Conservation (phyloP, 2,888 invertebrate species). For the Neoscelio sp. region DNA sequence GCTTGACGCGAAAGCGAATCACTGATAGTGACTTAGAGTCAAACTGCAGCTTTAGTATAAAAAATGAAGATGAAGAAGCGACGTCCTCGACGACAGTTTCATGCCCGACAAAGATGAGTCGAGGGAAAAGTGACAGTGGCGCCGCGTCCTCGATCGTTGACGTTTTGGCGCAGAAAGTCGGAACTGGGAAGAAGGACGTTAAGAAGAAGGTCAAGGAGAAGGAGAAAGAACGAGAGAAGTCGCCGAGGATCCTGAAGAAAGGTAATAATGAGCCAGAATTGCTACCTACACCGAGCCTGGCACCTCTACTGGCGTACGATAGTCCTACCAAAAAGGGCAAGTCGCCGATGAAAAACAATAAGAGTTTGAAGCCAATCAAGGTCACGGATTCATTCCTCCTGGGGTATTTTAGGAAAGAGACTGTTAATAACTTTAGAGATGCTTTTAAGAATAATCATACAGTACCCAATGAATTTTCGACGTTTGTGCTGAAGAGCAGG, state of each 20-base stretch:
- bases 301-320: slow-evolving; percentile 72
- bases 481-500: slow-evolving; percentile 89
- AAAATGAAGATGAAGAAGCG: slow-evolving; percentile 87
- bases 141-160: slow-evolving; percentile 86
- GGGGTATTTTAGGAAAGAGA: slow-evolving; percentile 88
- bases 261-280: slow-evolving; percentile 85
- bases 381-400: slow-evolving; percentile 85
- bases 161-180: slow-evolving; percentile 87
- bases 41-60: slow-evolving; percentile 86
- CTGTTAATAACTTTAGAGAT: slow-evolving; percentile 87
- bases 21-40: slow-evolving; percentile 88
- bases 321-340: slow-evolving; percentile 73
- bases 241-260: slow-evolving; percentile 85
- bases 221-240: slow-evolving; percentile 84
- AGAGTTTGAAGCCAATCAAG: slow-evolving; percentile 75
- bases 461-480: slow-evolving; percentile 86
- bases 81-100: slow-evolving; percentile 88
- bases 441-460: slow-evolving; percentile 87
- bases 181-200: slow-evolving; percentile 84
- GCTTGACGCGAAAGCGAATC: slow-evolving; percentile 77
- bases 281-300: slow-evolving; percentile 87
- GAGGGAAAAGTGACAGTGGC: slow-evolving; percentile 82
- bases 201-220: slow-evolving; percentile 83
- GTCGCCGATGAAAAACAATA: slow-evolving; percentile 74
- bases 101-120: slow-evolving; percentile 82